Evolutionary conservation across 2,888 invertebrate genomes (phyloP), one percentile per base, ranked within the genome.

Genomic region (Thereva nobilitata): DNA sequence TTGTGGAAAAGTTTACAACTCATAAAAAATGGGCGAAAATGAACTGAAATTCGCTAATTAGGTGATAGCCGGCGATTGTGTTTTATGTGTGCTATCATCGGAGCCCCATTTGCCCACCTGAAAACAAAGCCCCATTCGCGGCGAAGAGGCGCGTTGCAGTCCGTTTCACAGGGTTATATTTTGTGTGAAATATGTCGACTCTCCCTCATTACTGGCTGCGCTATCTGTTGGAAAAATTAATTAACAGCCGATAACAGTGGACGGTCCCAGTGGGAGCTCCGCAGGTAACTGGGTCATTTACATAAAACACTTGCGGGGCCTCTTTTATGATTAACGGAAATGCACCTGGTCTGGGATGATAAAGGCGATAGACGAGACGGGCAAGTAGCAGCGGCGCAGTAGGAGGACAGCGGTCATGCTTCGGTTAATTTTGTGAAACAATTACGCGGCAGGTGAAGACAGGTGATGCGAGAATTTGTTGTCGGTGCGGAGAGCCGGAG

Each of bases 251-350:
- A 6, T 42, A 9, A 50, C 7, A 50, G 23, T 6, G 4, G 50
- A 9, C 34, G 12, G 50, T 50, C 7, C 34, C 35, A 23, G 1
- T 34, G 50, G 7, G 47, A 2, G 5, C 12, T 47, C 47, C 12
- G 10, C 6, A 23, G 4, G 6, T 23, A 50, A 50, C 2, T 50
- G 50, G 23, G 50, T 50, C 23, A 50, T 50, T 50, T 50, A 34
- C 50, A 50, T 50, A 50, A 10, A 49, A 49, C 9, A 10, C 3
- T 49, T 7, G 23, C 23, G 23, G 23, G 23, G 23, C 23, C 23
- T 23, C 23, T 50, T 61, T 61, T 50, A 50, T 40, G 61, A 50
- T 50, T 41, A 61, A 23, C 61, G 61, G 61, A 61, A 61, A 61
- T 61, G 61, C 61, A 61, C 61, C 61, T 61, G 61, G 6, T 34